These are phyloP conservation scores for Sesamia inferens DNA, from an alignment of 2,888 invertebrate genomes.

Conservation along the genomic window DNA sequence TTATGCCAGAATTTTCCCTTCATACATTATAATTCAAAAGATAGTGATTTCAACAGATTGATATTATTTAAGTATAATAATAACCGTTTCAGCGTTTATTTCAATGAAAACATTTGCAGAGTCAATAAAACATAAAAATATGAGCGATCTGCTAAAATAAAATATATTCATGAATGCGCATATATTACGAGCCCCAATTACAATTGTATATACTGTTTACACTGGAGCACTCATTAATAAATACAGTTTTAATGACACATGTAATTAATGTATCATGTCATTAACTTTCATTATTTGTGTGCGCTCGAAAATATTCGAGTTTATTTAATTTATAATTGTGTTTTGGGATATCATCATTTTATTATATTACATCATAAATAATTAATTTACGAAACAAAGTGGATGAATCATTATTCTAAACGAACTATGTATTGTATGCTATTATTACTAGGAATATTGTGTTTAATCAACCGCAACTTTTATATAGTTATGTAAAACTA, in stretches of 20 bases:
- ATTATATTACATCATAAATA: neutral
- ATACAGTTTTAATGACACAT: constrained; percentile 18
- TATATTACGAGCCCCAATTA: constrained; percentile 11
- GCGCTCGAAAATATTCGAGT: neutral
- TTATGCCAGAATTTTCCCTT: too few species aligned
- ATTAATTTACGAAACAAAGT: neutral
- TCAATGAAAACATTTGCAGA: neutral
- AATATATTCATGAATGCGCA: constrained; percentile 34
- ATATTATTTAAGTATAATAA: too few species aligned
- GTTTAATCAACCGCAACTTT: neutral
- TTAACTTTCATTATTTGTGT: constrained; percentile 15
- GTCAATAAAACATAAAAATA: constrained; percentile 6
- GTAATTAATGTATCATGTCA: constrained; percentile 17
- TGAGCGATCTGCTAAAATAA: constrained; percentile 3
- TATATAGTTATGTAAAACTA: neutral
- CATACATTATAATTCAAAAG: too few species aligned
- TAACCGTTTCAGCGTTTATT: neutral
- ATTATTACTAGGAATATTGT: neutral
- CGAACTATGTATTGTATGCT: too few species aligned
- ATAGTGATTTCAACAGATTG: too few species aligned
- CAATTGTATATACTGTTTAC: constrained; percentile 8
- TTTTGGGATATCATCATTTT: neutral
- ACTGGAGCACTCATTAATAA: constrained; percentile 32
- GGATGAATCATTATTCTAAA: constrained; percentile 1
- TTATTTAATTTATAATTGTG: constrained; percentile 14